These are phyloP conservation scores for Pogonomyrmex californicus DNA, from an alignment of 1,140 invertebrate genomes.

Conservation along the genomic window DNA sequence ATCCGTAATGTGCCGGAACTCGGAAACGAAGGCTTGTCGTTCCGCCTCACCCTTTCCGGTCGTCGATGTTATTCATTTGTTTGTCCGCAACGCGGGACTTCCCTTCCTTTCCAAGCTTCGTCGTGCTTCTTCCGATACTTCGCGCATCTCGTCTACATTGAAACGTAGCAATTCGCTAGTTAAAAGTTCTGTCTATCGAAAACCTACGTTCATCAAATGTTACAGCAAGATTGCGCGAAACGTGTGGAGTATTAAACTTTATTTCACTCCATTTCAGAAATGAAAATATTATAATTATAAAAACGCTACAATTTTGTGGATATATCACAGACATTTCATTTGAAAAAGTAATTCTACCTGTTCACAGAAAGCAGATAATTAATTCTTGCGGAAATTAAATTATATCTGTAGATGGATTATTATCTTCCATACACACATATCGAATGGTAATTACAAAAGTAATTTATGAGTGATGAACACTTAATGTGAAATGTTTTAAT, in stretches of 20 bases:
- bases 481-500: neutral
- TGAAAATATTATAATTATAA: neutral
- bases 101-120: neutral
- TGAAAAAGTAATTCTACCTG: neutral
- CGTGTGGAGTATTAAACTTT: neutral
- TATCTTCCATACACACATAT: neutral
- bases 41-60: conserved; percentile 74
- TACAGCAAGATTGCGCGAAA: conserved; percentile 1
- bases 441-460: neutral
- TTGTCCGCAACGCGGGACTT: conserved; percentile 70
- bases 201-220: conserved; percentile 2
- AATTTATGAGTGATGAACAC: neutral
- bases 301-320: neutral
- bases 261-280: conserved; percentile 14
- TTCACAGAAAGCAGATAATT: conserved; percentile 18
- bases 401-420: neutral
- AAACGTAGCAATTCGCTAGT: conserved; percentile 6
- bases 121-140: conserved; percentile 18
- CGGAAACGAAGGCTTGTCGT: conserved; percentile 78
- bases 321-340: neutral
- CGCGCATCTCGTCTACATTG: neutral
- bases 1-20: conserved; percentile 81
- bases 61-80: conserved; percentile 78
- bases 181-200: neutral
- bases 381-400: neutral